Evolutionary conservation across 2,797 vertebrate species (phyloP).

Genomic region (Phylloscopus collybita): DNA sequence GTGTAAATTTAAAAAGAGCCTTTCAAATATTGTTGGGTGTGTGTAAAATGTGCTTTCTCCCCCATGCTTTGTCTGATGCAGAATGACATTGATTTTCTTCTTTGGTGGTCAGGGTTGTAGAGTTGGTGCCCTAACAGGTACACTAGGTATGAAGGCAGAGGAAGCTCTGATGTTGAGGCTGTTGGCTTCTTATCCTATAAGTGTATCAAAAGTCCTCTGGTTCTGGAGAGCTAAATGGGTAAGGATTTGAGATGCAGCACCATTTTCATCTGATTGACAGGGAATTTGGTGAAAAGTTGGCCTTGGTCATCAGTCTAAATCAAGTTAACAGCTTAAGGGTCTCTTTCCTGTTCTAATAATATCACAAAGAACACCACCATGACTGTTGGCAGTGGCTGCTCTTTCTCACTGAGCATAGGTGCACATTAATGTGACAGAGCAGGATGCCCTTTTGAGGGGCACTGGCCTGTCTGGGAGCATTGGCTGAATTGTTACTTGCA

Average conservation of each 20-base stretch:
- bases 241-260: background rate
- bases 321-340: background rate
- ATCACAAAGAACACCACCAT: background rate
- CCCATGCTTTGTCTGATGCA: background rate
- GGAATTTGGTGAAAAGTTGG: background rate
- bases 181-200: background rate
- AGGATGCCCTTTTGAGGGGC: background rate
- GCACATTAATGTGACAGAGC: background rate
- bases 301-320: background rate
- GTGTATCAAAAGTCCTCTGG: background rate
- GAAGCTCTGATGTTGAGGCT: background rate
- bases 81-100: background rate
- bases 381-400: background rate
- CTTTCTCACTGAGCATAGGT: background rate
- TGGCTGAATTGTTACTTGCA: background rate
- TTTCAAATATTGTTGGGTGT: background rate
- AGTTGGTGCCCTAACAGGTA: background rate
- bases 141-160: background rate
- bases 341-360: background rate
- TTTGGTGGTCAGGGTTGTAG: background rate
- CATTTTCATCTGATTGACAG: background rate
- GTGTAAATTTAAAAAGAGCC: slow-evolving; percentile 19
- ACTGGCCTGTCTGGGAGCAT: background rate
- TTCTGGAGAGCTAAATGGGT: background rate
- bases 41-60: background rate